Conservation (phyloP, 2,888 invertebrate species). For the Biston betularia region DNA sequence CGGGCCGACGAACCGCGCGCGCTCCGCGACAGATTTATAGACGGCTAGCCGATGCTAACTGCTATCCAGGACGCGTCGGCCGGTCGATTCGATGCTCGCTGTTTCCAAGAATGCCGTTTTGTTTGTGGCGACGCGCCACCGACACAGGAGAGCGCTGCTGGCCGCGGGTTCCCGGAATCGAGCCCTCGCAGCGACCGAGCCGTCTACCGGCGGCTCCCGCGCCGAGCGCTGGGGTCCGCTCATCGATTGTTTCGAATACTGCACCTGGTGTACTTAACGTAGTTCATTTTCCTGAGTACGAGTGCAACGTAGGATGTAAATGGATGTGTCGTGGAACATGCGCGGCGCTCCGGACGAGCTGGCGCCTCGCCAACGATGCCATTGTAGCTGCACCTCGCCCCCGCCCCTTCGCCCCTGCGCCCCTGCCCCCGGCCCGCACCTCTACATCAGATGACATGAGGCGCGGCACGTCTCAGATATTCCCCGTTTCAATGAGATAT, state of each 20-base stretch:
- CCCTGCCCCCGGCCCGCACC: conserved; percentile 19
- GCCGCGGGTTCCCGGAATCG: conserved; percentile 27
- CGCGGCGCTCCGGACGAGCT: conserved; percentile 43
- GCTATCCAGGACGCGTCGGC: conserved; percentile 53
- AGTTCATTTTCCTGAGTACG: conserved; percentile 42
- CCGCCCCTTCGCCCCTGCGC: conserved; percentile 31
- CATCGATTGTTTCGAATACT: not conserved
- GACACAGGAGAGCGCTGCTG: conserved; percentile 6
- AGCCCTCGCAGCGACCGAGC: conserved; percentile 2
- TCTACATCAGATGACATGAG: conserved; percentile 55
- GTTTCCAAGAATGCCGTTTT: conserved; percentile 25
- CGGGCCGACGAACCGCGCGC: conserved; percentile 60
- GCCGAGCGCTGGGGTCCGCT: not conserved
- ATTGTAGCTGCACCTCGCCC: conserved; percentile 42
- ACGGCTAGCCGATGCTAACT: conserved; percentile 56
- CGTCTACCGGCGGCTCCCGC: conserved; percentile 6
- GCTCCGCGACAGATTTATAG: conserved; percentile 70
- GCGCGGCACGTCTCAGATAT: conserved; percentile 57
- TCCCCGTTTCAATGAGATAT: conserved; percentile 68
- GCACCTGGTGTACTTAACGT: too few species aligned
- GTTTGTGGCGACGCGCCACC: conserved; percentile 10
- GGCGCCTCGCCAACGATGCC: conserved; percentile 58
- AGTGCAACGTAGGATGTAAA: conserved; percentile 41
- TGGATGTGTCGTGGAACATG: conserved; percentile 32
- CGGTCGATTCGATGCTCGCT: not conserved